These are phyloP conservation scores for Syrista parreyssii DNA, from an alignment of 2,888 invertebrate species.

Conservation along the genomic window DNA sequence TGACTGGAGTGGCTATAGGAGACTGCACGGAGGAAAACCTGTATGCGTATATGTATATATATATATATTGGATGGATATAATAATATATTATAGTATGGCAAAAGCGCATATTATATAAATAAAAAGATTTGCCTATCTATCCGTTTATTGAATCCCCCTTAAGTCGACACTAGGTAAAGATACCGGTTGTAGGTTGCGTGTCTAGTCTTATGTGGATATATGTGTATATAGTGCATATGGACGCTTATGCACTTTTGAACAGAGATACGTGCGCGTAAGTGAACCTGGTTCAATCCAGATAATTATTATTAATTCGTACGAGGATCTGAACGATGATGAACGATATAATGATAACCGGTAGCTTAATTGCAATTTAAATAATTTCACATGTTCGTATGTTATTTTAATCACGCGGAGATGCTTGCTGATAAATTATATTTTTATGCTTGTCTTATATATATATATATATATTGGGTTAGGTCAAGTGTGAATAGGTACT, in stretches of 20 bases:
- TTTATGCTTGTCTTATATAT: not conserved
- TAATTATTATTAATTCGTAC: constrained; percentile 34
- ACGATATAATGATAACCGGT: not conserved
- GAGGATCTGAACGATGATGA: not conserved
- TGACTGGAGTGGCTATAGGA: not conserved
- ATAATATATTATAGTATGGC: constrained; percentile 35
- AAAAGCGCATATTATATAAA: constrained; percentile 40
- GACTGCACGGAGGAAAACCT: constrained; percentile 4
- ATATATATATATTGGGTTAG: not conserved
- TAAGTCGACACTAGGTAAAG: not conserved
- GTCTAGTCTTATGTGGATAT: not conserved
- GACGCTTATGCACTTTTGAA: constrained; percentile 19
- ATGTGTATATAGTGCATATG: not conserved
- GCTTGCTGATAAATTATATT: not conserved
- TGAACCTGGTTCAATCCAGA: constrained; percentile 38
- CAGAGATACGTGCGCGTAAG: not conserved
- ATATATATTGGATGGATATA: constrained; percentile 8
- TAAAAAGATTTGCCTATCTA: constrained; percentile 32
- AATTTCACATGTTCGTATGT: not conserved
- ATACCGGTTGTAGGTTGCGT: not conserved
- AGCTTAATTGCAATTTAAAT: not conserved
- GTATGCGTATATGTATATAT: constrained; percentile 1
- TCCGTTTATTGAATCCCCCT: constrained; percentile 33
- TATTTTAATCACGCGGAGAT: not conserved
- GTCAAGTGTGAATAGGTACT: not conserved